These are phyloP conservation scores for Danaus chrysippus DNA, from an alignment of 2,888 invertebrate genomes.

Conservation along the genomic window DNA sequence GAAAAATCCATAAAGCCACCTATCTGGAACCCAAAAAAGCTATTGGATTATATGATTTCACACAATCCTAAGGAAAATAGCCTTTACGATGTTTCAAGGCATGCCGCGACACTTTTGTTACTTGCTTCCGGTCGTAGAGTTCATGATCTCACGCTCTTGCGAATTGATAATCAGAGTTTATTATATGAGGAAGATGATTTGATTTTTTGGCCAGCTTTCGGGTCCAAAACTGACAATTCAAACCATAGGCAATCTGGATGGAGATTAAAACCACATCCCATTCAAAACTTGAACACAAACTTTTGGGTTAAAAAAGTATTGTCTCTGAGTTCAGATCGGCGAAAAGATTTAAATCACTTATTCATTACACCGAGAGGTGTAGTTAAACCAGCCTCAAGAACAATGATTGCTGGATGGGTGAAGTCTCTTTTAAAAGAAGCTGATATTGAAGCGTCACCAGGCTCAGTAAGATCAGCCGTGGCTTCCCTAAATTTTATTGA, in stretches of 20 bases:
- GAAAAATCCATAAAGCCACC: constrained; percentile 14
- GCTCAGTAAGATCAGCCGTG: too few relatives aligned
- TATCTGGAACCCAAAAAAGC: constrained; percentile 21
- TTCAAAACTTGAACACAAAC: too few relatives aligned
- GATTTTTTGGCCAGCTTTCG: background rate
- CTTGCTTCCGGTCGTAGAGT: constrained; percentile 17
- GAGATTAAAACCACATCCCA: too few relatives aligned
- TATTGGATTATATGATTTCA: constrained; percentile 8
- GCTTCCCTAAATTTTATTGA: too few relatives aligned
- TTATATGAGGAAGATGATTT: background rate
- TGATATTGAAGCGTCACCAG: too few relatives aligned
- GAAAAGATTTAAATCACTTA: too few relatives aligned
- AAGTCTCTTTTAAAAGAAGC: too few relatives aligned
- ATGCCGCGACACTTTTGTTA: constrained; percentile 16
- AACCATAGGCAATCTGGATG: background rate
- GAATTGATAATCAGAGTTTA: constrained; percentile 10
- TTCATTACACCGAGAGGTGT: too few relatives aligned
- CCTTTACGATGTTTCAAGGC: constrained; percentile 17
- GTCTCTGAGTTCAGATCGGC: too few relatives aligned
- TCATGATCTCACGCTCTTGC: constrained; percentile 18
- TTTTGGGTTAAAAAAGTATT: too few relatives aligned
- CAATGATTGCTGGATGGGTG: too few relatives aligned
- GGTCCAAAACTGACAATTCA: background rate
- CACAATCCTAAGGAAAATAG: constrained; percentile 14
- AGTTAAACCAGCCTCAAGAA: too few relatives aligned